phyloP scores from a whole-genome alignment of 2,888 invertebrate genomes.

The Drosophila setosimentum region DNA sequence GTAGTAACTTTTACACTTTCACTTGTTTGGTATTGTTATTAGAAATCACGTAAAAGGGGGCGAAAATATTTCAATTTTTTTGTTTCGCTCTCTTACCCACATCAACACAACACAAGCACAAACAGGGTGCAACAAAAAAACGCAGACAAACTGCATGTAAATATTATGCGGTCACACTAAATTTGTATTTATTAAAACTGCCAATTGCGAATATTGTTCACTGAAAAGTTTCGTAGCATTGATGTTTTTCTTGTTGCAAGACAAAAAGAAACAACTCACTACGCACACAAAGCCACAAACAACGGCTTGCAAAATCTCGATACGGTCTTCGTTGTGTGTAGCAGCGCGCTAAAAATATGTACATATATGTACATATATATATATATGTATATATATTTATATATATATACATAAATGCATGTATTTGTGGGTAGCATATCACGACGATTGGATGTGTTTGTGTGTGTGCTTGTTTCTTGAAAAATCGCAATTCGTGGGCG shows the following conservation, averaged over 20 bases:
- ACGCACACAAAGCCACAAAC: conserved; percentile 41
- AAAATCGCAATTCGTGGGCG: conserved; percentile 51
- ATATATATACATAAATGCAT: background rate
- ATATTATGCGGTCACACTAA: conserved; percentile 49
- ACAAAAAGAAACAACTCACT: conserved; percentile 39
- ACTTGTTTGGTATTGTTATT: conserved; percentile 56
- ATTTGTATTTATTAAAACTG: conserved; percentile 46
- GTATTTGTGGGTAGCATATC: conserved; percentile 7
- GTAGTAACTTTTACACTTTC: conserved; percentile 58
- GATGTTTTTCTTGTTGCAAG: conserved; percentile 66
- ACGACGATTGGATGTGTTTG: conserved; percentile 8
- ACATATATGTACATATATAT: conserved; percentile 15
- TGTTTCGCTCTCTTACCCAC: conserved; percentile 56
- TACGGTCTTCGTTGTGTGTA: conserved; percentile 49
- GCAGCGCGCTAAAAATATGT: conserved; percentile 48
- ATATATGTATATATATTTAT: background rate
- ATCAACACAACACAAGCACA: conserved; percentile 22
- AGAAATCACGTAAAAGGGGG: conserved; percentile 57
- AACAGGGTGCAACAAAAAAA: conserved; percentile 15
- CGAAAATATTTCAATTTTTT: conserved; percentile 64
- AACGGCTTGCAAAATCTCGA: conserved; percentile 68
- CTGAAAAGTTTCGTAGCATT: conserved; percentile 15
- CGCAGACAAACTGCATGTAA: conserved; percentile 55
- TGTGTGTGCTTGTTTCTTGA: conserved; percentile 28
- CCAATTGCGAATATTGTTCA: conserved; percentile 39